These are phyloP conservation scores for Salpingus planirostris DNA, from an alignment of 2,888 invertebrate genomes.

Conservation along the genomic window DNA sequence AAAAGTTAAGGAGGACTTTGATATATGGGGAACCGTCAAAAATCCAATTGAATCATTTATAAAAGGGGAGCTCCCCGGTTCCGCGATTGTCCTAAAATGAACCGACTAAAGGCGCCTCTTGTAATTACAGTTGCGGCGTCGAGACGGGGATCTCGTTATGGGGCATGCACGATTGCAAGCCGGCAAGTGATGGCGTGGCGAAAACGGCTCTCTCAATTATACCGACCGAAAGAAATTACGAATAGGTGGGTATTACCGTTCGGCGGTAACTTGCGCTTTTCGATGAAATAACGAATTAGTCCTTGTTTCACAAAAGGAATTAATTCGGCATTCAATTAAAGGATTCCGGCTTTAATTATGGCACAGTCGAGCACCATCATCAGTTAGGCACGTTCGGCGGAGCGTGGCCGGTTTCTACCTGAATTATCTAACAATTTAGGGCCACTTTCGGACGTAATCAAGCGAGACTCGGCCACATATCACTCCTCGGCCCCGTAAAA, in stretches of 20 bases:
- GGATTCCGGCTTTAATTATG: constrained; percentile 15
- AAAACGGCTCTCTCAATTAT: too few relatives aligned
- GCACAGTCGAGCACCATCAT: constrained; percentile 1
- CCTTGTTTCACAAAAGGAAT: constrained; percentile 15
- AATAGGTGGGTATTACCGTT: constrained; percentile 5
- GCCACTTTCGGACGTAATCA: too few relatives aligned
- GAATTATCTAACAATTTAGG: too few relatives aligned
- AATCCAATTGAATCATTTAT: constrained; percentile 17
- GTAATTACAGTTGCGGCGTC: constrained; percentile 9
- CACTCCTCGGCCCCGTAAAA: neutral
- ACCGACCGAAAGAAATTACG: too few relatives aligned
- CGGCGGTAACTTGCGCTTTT: constrained; percentile 9
- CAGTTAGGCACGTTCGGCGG: neutral
- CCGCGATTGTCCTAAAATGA: constrained; percentile 11
- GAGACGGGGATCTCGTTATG: constrained; percentile 6
- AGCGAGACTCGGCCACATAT: too few relatives aligned
- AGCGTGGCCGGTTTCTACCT: neutral
- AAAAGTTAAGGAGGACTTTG: constrained; percentile 16
- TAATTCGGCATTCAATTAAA: constrained; percentile 16
- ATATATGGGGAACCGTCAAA: constrained; percentile 13
- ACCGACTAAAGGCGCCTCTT: constrained; percentile 4
- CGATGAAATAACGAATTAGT: constrained; percentile 11
- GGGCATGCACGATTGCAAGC: constrained; percentile 9
- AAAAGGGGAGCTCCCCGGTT: constrained; percentile 9
- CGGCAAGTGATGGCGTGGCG: too few relatives aligned